Conservation (phyloP, 2,888 invertebrate species). For the Aplocera efformata region DNA sequence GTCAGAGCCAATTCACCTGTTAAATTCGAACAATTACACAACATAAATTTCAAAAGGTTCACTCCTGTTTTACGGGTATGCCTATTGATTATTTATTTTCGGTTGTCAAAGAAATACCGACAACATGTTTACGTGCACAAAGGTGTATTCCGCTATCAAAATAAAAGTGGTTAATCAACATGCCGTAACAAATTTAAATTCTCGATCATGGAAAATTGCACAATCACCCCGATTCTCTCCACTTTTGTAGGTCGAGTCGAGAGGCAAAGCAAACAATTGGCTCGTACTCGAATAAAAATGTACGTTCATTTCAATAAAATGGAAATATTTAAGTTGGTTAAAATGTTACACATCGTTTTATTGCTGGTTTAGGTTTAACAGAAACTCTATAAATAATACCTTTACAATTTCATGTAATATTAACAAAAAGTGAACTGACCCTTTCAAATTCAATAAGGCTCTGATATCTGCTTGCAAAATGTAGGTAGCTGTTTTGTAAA, state of each 20-base stretch:
- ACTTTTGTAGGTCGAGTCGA: constrained; percentile 45
- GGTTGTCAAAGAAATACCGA: constrained; percentile 6
- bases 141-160: constrained; percentile 34
- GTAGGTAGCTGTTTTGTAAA: too few relatives aligned
- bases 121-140: constrained; percentile 27
- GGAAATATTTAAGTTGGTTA: constrained; percentile 9
- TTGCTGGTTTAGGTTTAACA: too few relatives aligned
- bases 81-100: constrained; percentile 7
- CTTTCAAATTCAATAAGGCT: too few relatives aligned
- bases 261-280: constrained; percentile 48
- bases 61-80: not conserved
- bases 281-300: constrained; percentile 43
- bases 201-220: constrained; percentile 60
- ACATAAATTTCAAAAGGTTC: not conserved
- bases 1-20: too few relatives aligned
- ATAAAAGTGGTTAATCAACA: constrained; percentile 55
- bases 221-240: constrained; percentile 47
- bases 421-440: too few relatives aligned
- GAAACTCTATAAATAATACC: too few relatives aligned
- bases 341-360: constrained; percentile 5
- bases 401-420: too few relatives aligned
- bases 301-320: constrained; percentile 14
- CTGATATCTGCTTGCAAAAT: too few relatives aligned
- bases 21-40: not conserved
- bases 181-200: constrained; percentile 54